Conservation (phyloP, 1,140 invertebrate genomes). For the Proctacanthus coquilletti region DNA sequence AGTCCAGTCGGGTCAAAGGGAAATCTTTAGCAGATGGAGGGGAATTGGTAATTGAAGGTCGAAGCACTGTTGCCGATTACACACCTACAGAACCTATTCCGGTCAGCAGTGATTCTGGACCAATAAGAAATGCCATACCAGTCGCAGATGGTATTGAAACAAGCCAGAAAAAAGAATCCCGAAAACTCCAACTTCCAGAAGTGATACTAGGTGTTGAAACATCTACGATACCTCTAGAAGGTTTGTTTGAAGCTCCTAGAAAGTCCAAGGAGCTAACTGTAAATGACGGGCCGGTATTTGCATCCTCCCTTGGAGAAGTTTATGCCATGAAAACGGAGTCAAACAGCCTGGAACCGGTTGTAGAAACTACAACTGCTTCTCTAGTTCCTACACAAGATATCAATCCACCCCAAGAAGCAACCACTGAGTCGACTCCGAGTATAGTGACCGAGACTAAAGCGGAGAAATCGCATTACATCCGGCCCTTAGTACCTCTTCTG, state of each 20-base stretch:
- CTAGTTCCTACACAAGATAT: background rate
- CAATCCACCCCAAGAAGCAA: background rate
- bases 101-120: constrained; percentile 7
- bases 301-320: background rate
- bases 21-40: constrained; percentile 12
- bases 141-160: background rate
- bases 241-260: constrained; percentile 38
- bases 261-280: constrained; percentile 12
- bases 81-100: constrained; percentile 18
- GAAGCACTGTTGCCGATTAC: constrained; percentile 26
- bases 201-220: constrained; percentile 31
- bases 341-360: too few species aligned
- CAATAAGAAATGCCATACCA: constrained; percentile 17
- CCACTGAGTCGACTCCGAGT: background rate
- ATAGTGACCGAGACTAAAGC: constrained; percentile 8
- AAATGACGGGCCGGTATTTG: background rate
- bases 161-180: background rate
- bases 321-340: too few species aligned
- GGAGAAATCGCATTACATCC: constrained; percentile 13
- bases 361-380: background rate
- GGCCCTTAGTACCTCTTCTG: constrained; percentile 25
- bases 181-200: constrained; percentile 15
- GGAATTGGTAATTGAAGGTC: constrained; percentile 23
- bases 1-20: constrained; percentile 10
- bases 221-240: constrained; percentile 45